Evolutionary conservation across 64 coral and sea anemone genomes (phyloP), one percentile per base, ranked within the genome.

Genomic region (Catalaphyllia jardinei): DNA sequence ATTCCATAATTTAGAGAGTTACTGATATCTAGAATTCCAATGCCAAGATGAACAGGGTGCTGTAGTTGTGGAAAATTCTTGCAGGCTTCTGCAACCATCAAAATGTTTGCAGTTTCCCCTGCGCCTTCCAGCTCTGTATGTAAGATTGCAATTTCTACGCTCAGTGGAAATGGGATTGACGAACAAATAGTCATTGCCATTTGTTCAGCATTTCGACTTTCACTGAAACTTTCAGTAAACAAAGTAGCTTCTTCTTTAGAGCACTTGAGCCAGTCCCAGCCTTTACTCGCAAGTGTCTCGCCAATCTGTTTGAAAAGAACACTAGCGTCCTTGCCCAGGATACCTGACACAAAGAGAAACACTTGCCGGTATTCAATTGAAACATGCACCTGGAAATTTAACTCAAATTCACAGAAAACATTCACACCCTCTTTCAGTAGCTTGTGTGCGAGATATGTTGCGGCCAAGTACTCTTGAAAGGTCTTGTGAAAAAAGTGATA

Each of bases 381-480:
- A 2, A 73, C 2, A 31, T 73, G 0, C 14, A 8, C 1, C 1
- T 2, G 54, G 16, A 73, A 73, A 15, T 2, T 3, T 31, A 73
- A 57, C 54, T 16, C 54, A 57, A 12, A 31, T 31, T 10, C 0
- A 29, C 71, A 30, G 29, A 85, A 14, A 24, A 69, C 16, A 20
- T 71, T 49, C 29, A 74, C 27, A 27, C 16, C 1, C 59, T 71
- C 60, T 24, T 60, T 87, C 7, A 38, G 54, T n/a, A 87, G 18
- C 8, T 29, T 18, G 29, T 87, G 28, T 28, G 71, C 42, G 38
- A 87, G 17, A 75, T 75, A 87, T 8, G 29, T 28, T 2, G 86
- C 86, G 33, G 86, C 86, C 38, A 87, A 55, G 71, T 87, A 75
- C 52, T 87, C 86, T 71, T 87, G 67, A 52, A 87, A 52, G 38